Evolutionary conservation across 2,888 invertebrate genomes (phyloP).

Genomic region (Leptopilina myrica): DNA sequence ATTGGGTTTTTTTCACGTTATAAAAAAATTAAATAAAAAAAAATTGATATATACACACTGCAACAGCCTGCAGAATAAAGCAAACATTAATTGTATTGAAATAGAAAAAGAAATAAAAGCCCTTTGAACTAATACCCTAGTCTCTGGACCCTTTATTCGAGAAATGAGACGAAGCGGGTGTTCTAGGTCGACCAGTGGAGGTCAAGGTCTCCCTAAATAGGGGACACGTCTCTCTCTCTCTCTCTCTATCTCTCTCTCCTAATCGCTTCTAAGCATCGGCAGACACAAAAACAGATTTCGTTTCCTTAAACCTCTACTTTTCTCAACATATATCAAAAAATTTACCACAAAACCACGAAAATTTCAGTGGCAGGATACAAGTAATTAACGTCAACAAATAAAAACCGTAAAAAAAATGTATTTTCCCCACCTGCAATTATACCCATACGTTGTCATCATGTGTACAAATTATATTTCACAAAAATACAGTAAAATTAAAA

Average conservation of each 20-base stretch:
- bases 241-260: slow-evolving; percentile 33
- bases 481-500: too few species aligned
- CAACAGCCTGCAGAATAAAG: neutral
- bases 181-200: slow-evolving; percentile 73
- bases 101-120: slow-evolving; percentile 40
- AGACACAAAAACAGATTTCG: slow-evolving; percentile 54
- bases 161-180: slow-evolving; percentile 58
- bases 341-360: slow-evolving; percentile 11
- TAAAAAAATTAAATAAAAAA: neutral
- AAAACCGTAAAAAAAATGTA: neutral
- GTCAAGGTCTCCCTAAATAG: slow-evolving; percentile 71
- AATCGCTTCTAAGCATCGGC: slow-evolving; percentile 53
- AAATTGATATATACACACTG: neutral
- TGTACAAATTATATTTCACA: too few species aligned
- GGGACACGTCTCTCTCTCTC: slow-evolving; percentile 48
- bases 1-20: neutral
- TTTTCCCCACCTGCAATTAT: too few species aligned
- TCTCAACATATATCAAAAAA: neutral
- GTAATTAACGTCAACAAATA: slow-evolving; percentile 1
- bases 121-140: slow-evolving; percentile 53
- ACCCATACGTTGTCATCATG: too few species aligned
- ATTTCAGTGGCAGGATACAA: slow-evolving; percentile 26
- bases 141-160: slow-evolving; percentile 47
- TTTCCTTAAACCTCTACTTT: slow-evolving; percentile 18
- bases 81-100: neutral